Evolutionary conservation across 2,888 invertebrate genomes (phyloP).

Genomic region (Catocala fraxini): DNA sequence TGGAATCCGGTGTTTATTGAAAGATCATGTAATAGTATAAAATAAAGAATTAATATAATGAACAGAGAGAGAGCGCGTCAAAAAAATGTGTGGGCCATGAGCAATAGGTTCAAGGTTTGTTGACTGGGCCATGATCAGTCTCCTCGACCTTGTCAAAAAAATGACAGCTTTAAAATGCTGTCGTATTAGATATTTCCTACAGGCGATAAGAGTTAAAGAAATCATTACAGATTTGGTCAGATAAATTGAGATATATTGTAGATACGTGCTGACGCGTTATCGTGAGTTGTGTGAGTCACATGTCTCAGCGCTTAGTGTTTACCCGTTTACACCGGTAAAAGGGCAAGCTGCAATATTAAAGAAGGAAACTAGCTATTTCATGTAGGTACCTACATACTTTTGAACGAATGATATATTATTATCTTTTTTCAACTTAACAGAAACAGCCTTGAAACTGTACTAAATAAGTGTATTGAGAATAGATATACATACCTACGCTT

Average conservation of each 20-base stretch:
- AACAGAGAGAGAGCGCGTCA: background rate
- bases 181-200: background rate
- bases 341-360: background rate
- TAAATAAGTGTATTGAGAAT: background rate
- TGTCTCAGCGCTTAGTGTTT: conserved; percentile 16
- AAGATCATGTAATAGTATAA: background rate
- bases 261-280: conserved; percentile 26
- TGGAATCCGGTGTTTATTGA: background rate
- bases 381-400: background rate
- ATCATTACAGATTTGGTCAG: conserved; percentile 6
- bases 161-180: background rate
- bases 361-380: background rate
- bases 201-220: conserved; percentile 14
- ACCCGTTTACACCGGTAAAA: conserved; percentile 20
- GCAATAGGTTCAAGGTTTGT: conserved; percentile 46
- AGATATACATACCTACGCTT: background rate
- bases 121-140: conserved; percentile 21
- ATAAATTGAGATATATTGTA: conserved; percentile 12
- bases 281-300: conserved; percentile 31
- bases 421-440: too few species aligned
- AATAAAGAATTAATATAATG: background rate
- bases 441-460: too few species aligned
- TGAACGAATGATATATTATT: too few species aligned
- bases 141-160: conserved; percentile 27
- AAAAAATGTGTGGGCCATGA: conserved; percentile 15